phyloP scores from a whole-genome alignment of 2,113 vertebrate species.

The Leptodactylus fuscus region DNA sequence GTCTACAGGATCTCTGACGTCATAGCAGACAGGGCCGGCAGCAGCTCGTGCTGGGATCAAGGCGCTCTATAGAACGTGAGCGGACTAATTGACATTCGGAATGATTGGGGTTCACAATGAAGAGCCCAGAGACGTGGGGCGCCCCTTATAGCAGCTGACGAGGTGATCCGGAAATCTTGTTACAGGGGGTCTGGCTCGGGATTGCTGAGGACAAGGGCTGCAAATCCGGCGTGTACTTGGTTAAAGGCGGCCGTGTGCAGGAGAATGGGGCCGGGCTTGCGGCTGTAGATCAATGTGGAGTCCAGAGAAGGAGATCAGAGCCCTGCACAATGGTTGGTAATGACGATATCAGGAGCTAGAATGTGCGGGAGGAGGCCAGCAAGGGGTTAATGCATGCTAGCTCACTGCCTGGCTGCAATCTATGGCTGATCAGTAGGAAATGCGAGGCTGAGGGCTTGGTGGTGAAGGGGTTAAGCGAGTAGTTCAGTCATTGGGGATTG shows the following conservation, averaged over 20 bases:
- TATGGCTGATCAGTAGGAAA: background rate
- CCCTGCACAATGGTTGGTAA: no score
- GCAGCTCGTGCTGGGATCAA: background rate
- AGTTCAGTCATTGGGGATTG: no score
- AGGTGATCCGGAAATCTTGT: background rate
- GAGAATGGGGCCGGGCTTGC: background rate
- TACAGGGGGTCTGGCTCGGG: background rate
- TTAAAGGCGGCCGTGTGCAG: slow-evolving; percentile 3
- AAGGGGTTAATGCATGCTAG: slow-evolving; percentile 1
- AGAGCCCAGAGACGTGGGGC: background rate
- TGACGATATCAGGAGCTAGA: background rate
- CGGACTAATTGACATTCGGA: background rate
- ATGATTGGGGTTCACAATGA: background rate
- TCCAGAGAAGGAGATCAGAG: background rate
- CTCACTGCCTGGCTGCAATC: background rate
- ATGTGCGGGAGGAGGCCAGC: background rate
- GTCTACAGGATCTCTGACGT: background rate
- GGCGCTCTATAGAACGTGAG: background rate
- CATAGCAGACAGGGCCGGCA: background rate
- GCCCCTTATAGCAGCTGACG: background rate
- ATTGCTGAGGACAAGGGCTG: background rate
- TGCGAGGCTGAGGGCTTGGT: background rate
- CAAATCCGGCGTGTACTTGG: background rate
- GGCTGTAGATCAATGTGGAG: background rate
- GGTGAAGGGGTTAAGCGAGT: background rate